A percentile compares a stretch with the other conserved stretches of the same genome.
These are phyloP conservation scores for Wasmannia auropunctata DNA, from an alignment of 1,140 invertebrate species.

Conservation along the genomic window DNA sequence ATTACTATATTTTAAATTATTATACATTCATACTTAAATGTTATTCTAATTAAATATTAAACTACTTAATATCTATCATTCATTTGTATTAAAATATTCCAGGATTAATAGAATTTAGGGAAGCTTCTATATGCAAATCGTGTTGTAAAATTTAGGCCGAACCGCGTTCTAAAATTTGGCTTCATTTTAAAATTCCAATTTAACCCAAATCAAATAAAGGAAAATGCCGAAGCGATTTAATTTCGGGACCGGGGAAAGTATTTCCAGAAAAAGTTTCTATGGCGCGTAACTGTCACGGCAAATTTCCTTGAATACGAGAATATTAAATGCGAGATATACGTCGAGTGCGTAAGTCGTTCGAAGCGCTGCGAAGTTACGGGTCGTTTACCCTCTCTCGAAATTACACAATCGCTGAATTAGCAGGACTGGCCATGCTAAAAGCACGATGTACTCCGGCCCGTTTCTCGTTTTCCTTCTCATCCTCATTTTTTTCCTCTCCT, in stretches of 20 bases:
- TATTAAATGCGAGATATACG: slow-evolving; percentile 22
- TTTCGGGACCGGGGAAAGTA: neutral
- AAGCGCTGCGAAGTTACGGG: slow-evolving; percentile 25
- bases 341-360: neutral
- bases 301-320: slow-evolving; percentile 1
- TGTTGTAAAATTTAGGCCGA: no score
- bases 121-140: neutral
- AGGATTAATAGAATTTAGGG: neutral
- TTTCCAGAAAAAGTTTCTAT: neutral
- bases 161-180: neutral
- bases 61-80: neutral
- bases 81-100: neutral
- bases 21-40: neutral
- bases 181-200: slow-evolving; percentile 15
- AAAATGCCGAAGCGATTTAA: slow-evolving; percentile 19
- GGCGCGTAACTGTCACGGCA: neutral
- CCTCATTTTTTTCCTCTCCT: slow-evolving; percentile 15
- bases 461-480: neutral
- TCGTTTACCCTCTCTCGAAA: slow-evolving; percentile 39
- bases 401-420: slow-evolving; percentile 37
- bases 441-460: neutral
- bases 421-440: slow-evolving; percentile 27
- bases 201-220: slow-evolving; percentile 8
- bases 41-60: neutral
- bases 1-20: neutral